phyloP scores from a whole-genome alignment of 1,140 invertebrate species.

The Fopius arisanus region DNA sequence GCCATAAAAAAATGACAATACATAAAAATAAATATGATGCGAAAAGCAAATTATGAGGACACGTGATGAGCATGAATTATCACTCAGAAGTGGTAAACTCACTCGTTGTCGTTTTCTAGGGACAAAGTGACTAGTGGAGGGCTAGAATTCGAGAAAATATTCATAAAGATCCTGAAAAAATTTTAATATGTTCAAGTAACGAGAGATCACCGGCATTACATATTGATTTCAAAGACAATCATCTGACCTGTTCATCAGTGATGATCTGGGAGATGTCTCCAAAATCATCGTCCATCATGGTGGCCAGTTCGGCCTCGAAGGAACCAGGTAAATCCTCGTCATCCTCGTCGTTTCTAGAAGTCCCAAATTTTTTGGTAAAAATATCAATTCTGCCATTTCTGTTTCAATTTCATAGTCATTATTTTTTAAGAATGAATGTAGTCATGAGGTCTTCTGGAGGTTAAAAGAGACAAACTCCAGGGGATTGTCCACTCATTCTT shows the following conservation, averaged over 20 bases:
- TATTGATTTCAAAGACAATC: background rate
- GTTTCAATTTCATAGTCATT: background rate
- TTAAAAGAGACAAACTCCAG: too few relatives aligned
- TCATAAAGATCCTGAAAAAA: background rate
- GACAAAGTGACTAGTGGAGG: constrained; percentile 16
- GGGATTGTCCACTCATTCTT: too few relatives aligned
- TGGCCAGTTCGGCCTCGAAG: constrained; percentile 71
- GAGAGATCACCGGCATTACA: background rate
- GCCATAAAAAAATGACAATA: constrained; percentile 26
- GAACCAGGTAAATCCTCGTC: constrained; percentile 66
- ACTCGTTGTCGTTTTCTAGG: background rate
- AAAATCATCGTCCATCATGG: constrained; percentile 66
- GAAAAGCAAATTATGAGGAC: background rate
- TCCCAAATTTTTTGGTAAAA: background rate
- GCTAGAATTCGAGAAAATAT: constrained; percentile 30
- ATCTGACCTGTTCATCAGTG: constrained; percentile 46
- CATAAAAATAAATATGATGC: background rate
- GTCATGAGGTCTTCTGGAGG: too few relatives aligned
- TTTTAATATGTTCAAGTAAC: constrained; percentile 14
- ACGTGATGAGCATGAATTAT: background rate
- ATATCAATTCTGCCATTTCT: background rate
- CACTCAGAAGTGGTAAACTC: background rate
- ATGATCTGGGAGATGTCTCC: constrained; percentile 57
- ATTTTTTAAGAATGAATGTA: background rate
- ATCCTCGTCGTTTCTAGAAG: constrained; percentile 53